Evolutionary conservation across 2,797 vertebrate genomes (phyloP), one percentile per base, ranked within the genome.

Genomic region (Crax fasciolata): DNA sequence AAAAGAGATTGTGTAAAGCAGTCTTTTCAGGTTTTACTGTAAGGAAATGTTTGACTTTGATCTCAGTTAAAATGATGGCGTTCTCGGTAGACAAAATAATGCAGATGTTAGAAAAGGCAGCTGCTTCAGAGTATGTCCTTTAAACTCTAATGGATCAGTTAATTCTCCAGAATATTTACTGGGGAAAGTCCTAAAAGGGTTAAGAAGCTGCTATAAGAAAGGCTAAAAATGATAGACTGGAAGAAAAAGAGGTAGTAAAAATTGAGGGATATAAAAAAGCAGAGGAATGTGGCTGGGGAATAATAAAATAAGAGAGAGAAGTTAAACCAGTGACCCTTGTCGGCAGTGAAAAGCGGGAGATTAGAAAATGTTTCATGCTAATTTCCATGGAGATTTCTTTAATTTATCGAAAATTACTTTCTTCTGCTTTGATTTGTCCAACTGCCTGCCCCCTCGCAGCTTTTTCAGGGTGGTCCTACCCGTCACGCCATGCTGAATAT

Each of bases 341-440:
- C 98, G 97, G 98, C 98, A 97, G 98, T 98, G 98, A 99, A 99
- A 98, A 98, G 99, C 98, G 97, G 98, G 98, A 99, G 99, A 99
- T 99, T 99, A 99, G 98, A 99, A 99, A 99, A 99, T 98, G 99
- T 99, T 99, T 99, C 99, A 99, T 99, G 99, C 99, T 99, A 98
- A 99, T 99, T 99, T 99, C 99, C 99, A 99, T 99, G 99, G 99
- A 99, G 99, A 99, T 99, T 99, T 99, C 99, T 99, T 98, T 99
- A 99, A 99, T 99, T 99, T 99, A 98, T 98, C 97, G 98, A 99
- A 99, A 99, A 98, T 98, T 98, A 99, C 98, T 98, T 98, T 98
- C 98, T 98, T 97, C 96, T 97, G 97, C 98, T 98, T 98, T 98
- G 98, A 99, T 99, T 98, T 98, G 98, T 98, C 98, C 94, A 93